Conservation (phyloP, 2,888 invertebrate species). For the Crocallis elinguaria region DNA sequence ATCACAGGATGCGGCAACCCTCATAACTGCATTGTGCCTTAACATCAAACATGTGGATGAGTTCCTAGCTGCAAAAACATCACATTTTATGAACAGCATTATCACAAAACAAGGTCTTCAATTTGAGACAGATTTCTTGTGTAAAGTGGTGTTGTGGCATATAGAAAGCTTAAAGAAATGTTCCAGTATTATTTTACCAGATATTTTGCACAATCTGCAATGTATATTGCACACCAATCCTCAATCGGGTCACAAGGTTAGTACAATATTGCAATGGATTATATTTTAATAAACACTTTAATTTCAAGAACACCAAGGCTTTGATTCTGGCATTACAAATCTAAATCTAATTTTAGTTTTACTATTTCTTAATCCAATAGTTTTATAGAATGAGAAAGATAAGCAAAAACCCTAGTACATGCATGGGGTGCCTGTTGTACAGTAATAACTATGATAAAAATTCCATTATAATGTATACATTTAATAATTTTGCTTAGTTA, state of each 20-base stretch:
- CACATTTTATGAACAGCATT: constrained; percentile 83
- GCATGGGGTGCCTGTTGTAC: too few species aligned
- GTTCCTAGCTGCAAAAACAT: constrained; percentile 83
- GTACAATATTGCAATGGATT: constrained; percentile 9
- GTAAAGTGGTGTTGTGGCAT: constrained; percentile 72
- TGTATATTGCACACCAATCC: constrained; percentile 63
- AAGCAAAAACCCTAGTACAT: too few species aligned
- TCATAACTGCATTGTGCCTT: constrained; percentile 64
- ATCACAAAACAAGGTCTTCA: constrained; percentile 81
- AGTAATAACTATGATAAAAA: too few species aligned
- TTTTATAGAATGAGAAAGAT: too few species aligned
- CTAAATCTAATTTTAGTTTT: too few species aligned
- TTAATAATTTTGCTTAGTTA: too few species aligned
- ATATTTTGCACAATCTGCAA: constrained; percentile 73
- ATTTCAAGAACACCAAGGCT: too few species aligned
- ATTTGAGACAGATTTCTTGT: constrained; percentile 58
- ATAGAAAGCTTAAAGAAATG: constrained; percentile 69
- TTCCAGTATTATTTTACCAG: constrained; percentile 69
- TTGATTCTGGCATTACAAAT: too few species aligned
- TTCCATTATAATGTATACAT: too few species aligned
- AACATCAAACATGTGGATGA: constrained; percentile 78
- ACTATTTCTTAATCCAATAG: too few species aligned
- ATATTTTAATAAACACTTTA: too few species aligned
- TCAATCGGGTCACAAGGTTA: constrained; percentile 60
- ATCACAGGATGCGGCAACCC: constrained; percentile 67